A percentile compares a stretch with the other conserved stretches of the same genome.
phyloP scores from a whole-genome alignment of 2,113 vertebrate species.

The Thryonomys swinderianus region DNA sequence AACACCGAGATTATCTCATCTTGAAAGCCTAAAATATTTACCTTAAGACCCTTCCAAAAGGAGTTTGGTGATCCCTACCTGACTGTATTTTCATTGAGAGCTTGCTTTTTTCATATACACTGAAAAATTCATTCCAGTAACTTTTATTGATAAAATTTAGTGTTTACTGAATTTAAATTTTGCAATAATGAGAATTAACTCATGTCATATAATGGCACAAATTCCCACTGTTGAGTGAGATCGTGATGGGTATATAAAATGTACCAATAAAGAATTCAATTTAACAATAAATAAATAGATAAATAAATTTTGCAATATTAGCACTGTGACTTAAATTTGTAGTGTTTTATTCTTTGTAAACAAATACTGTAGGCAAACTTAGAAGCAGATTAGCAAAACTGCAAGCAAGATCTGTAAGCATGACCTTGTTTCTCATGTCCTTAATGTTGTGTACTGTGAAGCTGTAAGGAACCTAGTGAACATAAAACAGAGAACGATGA shows the following conservation, averaged over 20 bases:
- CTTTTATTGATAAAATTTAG: slow-evolving; percentile 24
- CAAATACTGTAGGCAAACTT: not conserved
- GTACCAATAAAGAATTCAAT: too few species aligned
- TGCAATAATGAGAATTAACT: too few species aligned
- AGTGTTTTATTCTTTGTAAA: slow-evolving; percentile 34
- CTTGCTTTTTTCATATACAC: not conserved
- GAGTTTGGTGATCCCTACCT: not conserved
- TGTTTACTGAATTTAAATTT: slow-evolving; percentile 30
- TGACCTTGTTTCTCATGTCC: not conserved
- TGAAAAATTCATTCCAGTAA: not conserved
- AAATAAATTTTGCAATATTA: too few species aligned
- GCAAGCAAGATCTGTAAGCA: not conserved
- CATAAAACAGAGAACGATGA: not conserved
- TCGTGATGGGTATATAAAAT: too few species aligned
- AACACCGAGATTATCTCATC: not conserved
- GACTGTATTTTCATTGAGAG: slow-evolving; percentile 29
- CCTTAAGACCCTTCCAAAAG: not conserved
- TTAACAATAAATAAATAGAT: too few species aligned
- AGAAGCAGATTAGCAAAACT: slow-evolving; percentile 11
- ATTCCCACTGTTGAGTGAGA: too few species aligned
- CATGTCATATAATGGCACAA: too few species aligned
- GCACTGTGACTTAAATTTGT: not conserved
- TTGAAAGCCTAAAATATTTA: slow-evolving; percentile 32
- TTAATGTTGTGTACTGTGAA: not conserved
- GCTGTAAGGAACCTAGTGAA: not conserved